These are phyloP conservation scores for Amblyopsis rosae DNA, from an alignment of 2,113 vertebrate species.

Conservation along the genomic window DNA sequence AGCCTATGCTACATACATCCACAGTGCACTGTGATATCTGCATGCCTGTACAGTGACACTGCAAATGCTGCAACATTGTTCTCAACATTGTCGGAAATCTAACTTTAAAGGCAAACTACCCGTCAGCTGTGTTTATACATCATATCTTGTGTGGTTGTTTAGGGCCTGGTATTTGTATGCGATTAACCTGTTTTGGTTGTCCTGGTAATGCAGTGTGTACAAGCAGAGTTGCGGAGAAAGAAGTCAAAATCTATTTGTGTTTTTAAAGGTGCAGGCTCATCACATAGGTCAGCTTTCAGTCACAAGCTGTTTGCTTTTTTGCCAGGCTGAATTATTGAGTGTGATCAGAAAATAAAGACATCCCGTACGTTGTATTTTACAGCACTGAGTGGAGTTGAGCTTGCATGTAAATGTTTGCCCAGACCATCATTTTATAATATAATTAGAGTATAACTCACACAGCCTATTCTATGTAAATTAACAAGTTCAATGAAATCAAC, in stretches of 20 bases:
- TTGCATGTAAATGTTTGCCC: slow-evolving; percentile 10
- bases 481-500: no score
- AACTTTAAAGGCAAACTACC: no score
- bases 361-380: not conserved
- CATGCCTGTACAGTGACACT: no score
- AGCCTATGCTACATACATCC: no score
- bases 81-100: no score
- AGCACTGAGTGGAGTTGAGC: not conserved
- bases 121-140: not conserved
- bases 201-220: not conserved
- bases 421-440: not conserved
- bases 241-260: no score
- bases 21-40: no score
- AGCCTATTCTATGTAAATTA: not conserved
- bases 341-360: no score
- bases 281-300: not conserved
- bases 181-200: not conserved
- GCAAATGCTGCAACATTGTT: no score
- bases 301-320: not conserved
- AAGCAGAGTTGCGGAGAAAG: not conserved
- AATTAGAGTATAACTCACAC: not conserved
- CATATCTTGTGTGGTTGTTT: not conserved
- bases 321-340: not conserved
- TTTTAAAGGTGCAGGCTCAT: no score
- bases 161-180: not conserved